A percentile compares a stretch with the other conserved stretches of the same genome.
phyloP scores from a whole-genome alignment of 2,113 vertebrate species.

The Australoheros scitulus region DNA sequence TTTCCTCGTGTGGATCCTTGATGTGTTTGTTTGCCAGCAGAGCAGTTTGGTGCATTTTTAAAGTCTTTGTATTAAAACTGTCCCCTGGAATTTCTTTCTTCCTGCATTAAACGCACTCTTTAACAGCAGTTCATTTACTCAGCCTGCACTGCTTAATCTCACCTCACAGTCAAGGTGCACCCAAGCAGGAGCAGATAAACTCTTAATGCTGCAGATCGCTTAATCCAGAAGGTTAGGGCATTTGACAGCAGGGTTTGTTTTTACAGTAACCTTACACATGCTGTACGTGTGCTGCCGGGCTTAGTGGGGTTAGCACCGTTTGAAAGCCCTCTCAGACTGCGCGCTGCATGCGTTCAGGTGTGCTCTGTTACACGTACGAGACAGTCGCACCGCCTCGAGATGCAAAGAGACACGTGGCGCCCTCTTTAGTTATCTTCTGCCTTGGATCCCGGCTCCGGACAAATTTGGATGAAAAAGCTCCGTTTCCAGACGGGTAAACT shows the following conservation, averaged over 20 bases:
- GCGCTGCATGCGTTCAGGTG: slow-evolving; percentile 31
- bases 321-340: slow-evolving; percentile 29
- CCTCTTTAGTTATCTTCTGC: slow-evolving; percentile 35
- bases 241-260: slow-evolving; percentile 47
- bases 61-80: not conserved
- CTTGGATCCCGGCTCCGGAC: slow-evolving; percentile 55
- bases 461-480: slow-evolving; percentile 53
- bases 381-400: slow-evolving; percentile 17
- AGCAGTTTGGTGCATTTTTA: not conserved
- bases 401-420: slow-evolving; percentile 2
- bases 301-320: slow-evolving; percentile 41
- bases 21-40: not conserved
- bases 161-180: slow-evolving; percentile 49
- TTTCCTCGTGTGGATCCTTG: not conserved
- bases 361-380: slow-evolving; percentile 43
- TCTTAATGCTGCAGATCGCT: slow-evolving; percentile 64
- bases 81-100: not conserved
- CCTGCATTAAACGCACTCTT: not conserved
- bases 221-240: slow-evolving; percentile 69
- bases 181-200: slow-evolving; percentile 56
- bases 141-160: slow-evolving; percentile 25
- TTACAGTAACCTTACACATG: slow-evolving; percentile 55
- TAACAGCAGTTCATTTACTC: slow-evolving; percentile 15
- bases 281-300: slow-evolving; percentile 46
- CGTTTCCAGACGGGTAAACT: slow-evolving; percentile 69